Evolutionary conservation across 2,113 vertebrate genomes (phyloP).

Genomic region (Calypte anna): DNA sequence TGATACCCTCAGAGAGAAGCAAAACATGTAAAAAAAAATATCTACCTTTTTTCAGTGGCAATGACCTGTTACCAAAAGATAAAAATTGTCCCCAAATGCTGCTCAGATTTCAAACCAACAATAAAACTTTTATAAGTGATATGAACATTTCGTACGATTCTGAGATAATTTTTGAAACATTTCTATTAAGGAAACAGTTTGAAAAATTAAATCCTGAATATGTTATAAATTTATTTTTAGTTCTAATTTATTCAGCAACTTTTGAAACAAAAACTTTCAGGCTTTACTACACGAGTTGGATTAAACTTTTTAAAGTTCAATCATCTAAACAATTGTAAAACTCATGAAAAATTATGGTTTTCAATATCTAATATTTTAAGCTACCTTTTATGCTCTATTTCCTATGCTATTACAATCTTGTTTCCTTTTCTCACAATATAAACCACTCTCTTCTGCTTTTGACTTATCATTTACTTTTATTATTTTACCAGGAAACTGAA

Average conservation of each 20-base stretch:
- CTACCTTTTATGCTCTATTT: not conserved
- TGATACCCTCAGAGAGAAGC: not conserved
- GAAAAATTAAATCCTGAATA: not conserved
- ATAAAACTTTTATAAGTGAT: not conserved
- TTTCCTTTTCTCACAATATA: not conserved
- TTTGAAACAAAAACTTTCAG: not conserved
- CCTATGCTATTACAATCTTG: not conserved
- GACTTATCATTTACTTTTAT: accelerated
- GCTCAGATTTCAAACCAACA: not conserved
- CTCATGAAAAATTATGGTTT: not conserved
- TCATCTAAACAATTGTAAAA: not conserved
- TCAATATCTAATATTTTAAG: not conserved
- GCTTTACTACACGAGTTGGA: accelerated
- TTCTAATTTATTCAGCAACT: not conserved
- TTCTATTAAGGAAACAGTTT: not conserved
- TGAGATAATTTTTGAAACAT: not conserved
- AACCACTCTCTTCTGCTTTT: not conserved
- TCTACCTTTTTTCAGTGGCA: not conserved
- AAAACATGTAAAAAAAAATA: not conserved
- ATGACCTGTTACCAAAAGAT: not conserved
- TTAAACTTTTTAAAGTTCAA: not conserved
- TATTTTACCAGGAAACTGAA: not conserved
- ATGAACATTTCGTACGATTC: not conserved
- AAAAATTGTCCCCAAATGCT: not conserved
- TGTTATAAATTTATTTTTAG: not conserved